phyloP scores from a whole-genome alignment of 2,797 vertebrate genomes.

The Syngnathus acus region DNA sequence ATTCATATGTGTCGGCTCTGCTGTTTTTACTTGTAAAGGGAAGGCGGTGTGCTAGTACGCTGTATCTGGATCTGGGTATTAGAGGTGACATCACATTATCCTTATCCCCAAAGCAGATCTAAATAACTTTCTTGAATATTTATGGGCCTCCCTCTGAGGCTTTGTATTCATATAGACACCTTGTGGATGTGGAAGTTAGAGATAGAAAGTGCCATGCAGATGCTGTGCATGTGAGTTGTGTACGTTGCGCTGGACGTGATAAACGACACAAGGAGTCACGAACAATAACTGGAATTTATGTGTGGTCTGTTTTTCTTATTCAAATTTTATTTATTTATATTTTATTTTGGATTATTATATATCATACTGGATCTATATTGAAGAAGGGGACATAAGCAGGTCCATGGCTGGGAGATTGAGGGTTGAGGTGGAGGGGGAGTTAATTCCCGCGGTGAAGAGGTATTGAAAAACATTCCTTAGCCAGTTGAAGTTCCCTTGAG shows the following conservation, averaged over 20 bases:
- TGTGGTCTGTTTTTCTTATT: no score
- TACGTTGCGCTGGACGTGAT: conserved; percentile 18
- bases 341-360: no score
- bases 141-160: conserved; percentile 12
- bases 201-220: conserved; percentile 17
- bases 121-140: conserved; percentile 47
- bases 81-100: conserved; percentile 55
- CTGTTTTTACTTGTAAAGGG: conserved; percentile 52
- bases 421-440: no score
- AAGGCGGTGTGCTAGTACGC: conserved; percentile 40
- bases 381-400: no score
- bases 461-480: background rate
- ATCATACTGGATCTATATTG: no score
- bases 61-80: conserved; percentile 54
- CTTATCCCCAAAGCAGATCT: conserved; percentile 37
- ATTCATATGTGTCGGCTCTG: conserved; percentile 54
- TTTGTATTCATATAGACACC: conserved; percentile 21
- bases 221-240: conserved; percentile 13
- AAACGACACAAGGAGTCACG: conserved; percentile 33
- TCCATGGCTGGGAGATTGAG: no score
- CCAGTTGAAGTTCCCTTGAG: background rate
- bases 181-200: conserved; percentile 11
- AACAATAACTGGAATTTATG: conserved; percentile 12
- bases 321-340: no score
- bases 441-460: background rate